These are phyloP conservation scores for Megaceryle alcyon DNA, from an alignment of 2,797 vertebrate genomes.

Conservation along the genomic window DNA sequence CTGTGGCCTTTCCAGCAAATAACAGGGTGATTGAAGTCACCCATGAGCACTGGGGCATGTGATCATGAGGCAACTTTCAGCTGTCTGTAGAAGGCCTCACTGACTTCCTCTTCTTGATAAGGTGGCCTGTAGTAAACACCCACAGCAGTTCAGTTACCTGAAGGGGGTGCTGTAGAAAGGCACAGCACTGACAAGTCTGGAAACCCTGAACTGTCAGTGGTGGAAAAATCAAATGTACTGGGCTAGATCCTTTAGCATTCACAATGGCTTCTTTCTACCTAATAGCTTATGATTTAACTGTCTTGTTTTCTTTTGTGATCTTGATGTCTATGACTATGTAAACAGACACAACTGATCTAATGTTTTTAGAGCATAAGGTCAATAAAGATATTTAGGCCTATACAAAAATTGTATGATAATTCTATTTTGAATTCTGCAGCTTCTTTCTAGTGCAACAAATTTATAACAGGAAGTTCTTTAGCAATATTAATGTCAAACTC, in stretches of 20 bases:
- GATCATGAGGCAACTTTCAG: too few species aligned
- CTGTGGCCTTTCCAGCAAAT: too few species aligned
- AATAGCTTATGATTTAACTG: background rate
- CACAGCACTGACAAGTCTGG: too few species aligned
- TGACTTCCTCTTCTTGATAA: too few species aligned
- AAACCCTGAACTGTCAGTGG: too few species aligned
- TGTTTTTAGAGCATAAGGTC: background rate
- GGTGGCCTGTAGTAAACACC: too few species aligned
- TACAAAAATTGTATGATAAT: background rate
- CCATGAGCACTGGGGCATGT: too few species aligned
- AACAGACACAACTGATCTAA: background rate
- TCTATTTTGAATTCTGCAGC: background rate
- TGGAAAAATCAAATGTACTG: background rate
- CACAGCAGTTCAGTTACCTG: too few species aligned
- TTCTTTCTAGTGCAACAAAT: background rate
- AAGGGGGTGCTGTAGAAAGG: background rate
- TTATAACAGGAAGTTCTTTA: background rate
- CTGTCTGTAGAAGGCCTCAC: too few species aligned
- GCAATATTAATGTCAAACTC: constrained; percentile 1
- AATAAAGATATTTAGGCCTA: background rate
- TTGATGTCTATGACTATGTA: background rate
- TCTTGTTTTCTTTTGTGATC: accelerated
- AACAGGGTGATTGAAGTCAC: too few species aligned
- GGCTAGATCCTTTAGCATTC: background rate
- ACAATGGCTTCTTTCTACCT: background rate